phyloP scores from a whole-genome alignment of 2,797 vertebrate species.

The Trachurus trachurus region DNA sequence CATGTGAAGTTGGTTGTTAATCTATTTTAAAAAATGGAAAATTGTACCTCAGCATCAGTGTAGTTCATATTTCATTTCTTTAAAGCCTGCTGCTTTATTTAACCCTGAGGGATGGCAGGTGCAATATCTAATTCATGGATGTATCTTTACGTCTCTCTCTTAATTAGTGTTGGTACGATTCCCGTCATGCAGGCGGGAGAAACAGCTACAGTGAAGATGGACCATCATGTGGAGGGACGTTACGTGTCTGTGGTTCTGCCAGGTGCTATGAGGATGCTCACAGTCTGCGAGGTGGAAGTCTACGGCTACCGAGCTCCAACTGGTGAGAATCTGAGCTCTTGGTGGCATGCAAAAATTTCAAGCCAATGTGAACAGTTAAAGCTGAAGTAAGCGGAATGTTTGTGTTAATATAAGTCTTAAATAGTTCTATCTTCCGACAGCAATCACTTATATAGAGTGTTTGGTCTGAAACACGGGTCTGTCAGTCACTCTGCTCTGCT shows the following conservation, averaged over 20 bases:
- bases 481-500: too few relatives aligned
- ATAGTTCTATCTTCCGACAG: too few relatives aligned
- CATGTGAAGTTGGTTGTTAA: too few relatives aligned
- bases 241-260: slow-evolving; percentile 41
- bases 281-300: slow-evolving; percentile 64
- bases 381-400: too few relatives aligned
- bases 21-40: neutral
- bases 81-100: too few relatives aligned
- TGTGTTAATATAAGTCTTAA: too few relatives aligned
- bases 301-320: slow-evolving; percentile 57
- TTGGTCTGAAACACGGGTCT: too few relatives aligned
- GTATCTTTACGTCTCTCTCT: neutral
- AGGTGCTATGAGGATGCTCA: neutral
- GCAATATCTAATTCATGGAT: neutral
- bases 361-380: too few relatives aligned
- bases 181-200: fast-evolving
- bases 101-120: neutral
- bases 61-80: too few relatives aligned
- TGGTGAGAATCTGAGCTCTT: slow-evolving; percentile 22
- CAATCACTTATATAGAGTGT: too few relatives aligned
- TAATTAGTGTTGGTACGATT: slow-evolving; percentile 23
- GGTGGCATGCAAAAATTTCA: too few relatives aligned
- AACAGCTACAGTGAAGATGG: neutral
- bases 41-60: too few relatives aligned
- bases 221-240: slow-evolving; percentile 31